Evolutionary conservation across 2,113 vertebrate genomes (phyloP), one percentile per base, ranked within the genome.

Genomic region (Daubentonia madagascariensis): DNA sequence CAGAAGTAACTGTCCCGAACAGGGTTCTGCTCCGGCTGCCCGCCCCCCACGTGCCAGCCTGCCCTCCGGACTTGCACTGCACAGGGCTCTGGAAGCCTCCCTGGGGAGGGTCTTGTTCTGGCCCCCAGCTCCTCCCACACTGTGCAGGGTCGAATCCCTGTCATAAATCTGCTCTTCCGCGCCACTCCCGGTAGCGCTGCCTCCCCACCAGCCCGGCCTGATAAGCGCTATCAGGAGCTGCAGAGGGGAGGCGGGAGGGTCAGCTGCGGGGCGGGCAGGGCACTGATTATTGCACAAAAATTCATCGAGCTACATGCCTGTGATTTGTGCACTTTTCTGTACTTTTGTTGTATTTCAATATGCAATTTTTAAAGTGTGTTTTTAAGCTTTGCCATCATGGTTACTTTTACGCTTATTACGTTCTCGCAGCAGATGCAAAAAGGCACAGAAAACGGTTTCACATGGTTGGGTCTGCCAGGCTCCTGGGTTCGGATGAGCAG

Each of bases 1-100:
- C 48, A 35, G 63, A 45, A 45, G 48, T 54, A 30, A 17, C 63
- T 43, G 9, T 17, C 52, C 12, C 43, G 63, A 16, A 3, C 0
- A 5, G 70, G 28, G 40, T 17, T 40, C 54, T 13, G 59, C 59
- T 30, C 59, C 25, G 25, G 52, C 13, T 52, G 52, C 4, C 1
- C 5, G 8, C 6, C 20, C 70, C 30, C 52, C 61, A 8, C 0
- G 0, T 2, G 37, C 23, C 1, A n/a, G 52, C 23, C 59, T 4
- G 61, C 22, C 14, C 25, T 25, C 75, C 37, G 6, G 18, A 20
- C 2, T 14, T 18, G 37, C 59, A 61, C 95, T 5, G 14, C 54
- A 54, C 23, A 30, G 23, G 59, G 59, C 59, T 54, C 35, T 4
- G 48, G 81, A 37, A 37, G 8, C 40, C 35, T 16, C 35, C 30